Base-by-base conservation (phyloP, 2,797 vertebrate species). In the Sylvia borin region DNA sequence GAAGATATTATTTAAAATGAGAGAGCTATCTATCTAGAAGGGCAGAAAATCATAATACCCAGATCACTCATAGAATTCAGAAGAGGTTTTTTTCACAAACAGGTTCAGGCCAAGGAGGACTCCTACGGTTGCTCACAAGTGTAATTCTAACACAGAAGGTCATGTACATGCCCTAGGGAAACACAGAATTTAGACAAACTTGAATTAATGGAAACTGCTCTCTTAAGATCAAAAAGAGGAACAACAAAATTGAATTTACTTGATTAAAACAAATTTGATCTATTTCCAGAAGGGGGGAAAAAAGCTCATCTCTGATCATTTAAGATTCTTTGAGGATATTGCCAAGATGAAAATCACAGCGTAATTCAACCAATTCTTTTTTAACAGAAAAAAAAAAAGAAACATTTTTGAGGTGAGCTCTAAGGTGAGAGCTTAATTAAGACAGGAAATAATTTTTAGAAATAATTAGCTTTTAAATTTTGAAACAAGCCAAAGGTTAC, bases 201-300 rank as follows among this genome's bases (percentile, higher is more conserved):
- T 55, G n/a, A 90, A 38, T 58, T 74, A 78, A 71, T 19, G 26
- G 16, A 84, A 82, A 91, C 43, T 43, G 42, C 51, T 94, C 65
- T 86, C 60, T 77, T 71, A 95, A 81, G 79, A 96, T 86, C 47
- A 92, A 93, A 95, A 76, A 89, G 15, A 87, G 7, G 70, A 91
- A 87, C 45, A 89, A 80, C 4, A 0, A 92, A 92, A 95, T 62
- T 76, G 54, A 95, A 84, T 79, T 89, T 86, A 66, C 85, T 96
- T 93, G 85, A 97, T 97, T 97, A 97, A 95, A 97, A 96, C 38
- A 90, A 97, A 94, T 89, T 82, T 85, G 43, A 94, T 96, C 29
- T 77, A 51, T 78, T 85, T 72, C 68, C 90, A 84, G 36, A 57
- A 36, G 45, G 9, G 9, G 45, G 9, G 19, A 32, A 47, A 75